Evolutionary conservation across 1,140 invertebrate species (phyloP).

Genomic region (Philopotamus ludificatus): DNA sequence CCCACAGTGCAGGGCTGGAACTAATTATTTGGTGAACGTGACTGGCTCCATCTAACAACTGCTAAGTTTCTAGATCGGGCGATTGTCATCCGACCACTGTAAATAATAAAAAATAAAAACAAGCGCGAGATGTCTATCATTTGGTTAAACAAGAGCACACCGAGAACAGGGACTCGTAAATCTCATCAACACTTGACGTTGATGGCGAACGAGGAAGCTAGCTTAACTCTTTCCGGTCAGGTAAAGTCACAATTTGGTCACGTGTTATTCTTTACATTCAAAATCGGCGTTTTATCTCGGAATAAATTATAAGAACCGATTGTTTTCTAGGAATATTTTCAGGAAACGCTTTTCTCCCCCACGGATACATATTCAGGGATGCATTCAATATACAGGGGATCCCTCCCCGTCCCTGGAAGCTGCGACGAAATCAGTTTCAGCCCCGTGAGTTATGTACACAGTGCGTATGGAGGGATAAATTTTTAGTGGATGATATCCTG

Average conservation of each 20-base stretch:
- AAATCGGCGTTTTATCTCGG: too few relatives aligned
- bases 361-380: slow-evolving; percentile 1
- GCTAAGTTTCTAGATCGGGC: neutral
- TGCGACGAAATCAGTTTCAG: slow-evolving; percentile 33
- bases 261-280: too few relatives aligned
- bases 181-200: neutral
- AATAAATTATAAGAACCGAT: too few relatives aligned
- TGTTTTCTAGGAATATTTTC: too few relatives aligned
- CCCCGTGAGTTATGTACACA: slow-evolving; percentile 31
- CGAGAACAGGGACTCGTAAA: neutral
- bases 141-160: neutral
- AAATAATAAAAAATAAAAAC: neutral
- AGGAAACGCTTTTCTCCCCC: neutral
- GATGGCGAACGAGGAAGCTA: neutral
- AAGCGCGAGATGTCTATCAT: neutral
- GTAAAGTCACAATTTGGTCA: too few relatives aligned
- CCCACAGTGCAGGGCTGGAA: neutral
- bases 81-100: neutral
- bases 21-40: slow-evolving; percentile 8
- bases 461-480: slow-evolving; percentile 29
- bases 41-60: slow-evolving; percentile 2
- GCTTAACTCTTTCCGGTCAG: too few relatives aligned
- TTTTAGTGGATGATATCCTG: slow-evolving; percentile 35
- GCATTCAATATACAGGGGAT: neutral
- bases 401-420: slow-evolving; percentile 11